Conservation (phyloP, 2,797 vertebrate species). For the Oreochromis grahami region DNA sequence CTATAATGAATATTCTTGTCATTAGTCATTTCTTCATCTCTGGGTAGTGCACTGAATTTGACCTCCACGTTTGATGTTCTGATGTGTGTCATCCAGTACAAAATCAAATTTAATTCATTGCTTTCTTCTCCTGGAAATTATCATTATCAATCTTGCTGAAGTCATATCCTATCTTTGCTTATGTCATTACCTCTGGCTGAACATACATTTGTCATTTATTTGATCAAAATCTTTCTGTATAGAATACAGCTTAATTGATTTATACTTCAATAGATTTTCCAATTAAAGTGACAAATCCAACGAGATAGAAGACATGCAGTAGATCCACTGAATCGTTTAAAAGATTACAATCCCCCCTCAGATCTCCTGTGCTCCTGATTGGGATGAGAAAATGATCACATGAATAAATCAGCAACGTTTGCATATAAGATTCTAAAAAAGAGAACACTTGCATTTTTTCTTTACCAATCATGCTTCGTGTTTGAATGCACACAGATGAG, state of each 20-base stretch:
- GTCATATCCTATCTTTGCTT: background rate
- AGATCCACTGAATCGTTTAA: background rate
- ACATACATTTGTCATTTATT: background rate
- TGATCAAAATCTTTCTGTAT: background rate
- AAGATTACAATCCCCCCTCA: background rate
- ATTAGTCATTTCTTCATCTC: constrained; percentile 15
- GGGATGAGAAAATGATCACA: background rate
- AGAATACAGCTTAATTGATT: background rate
- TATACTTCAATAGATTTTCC: background rate
- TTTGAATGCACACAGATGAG: background rate
- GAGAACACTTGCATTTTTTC: background rate
- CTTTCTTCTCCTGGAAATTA: background rate
- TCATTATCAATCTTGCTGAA: background rate
- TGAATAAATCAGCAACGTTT: background rate
- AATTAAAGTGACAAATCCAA: background rate
- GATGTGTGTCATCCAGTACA: background rate
- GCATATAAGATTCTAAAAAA: background rate
- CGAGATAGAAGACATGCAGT: background rate
- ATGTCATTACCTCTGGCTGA: background rate
- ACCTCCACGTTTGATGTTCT: background rate
- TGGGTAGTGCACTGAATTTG: background rate
- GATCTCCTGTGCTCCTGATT: background rate
- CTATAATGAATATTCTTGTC: constrained; percentile 15
- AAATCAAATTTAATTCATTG: constrained; percentile 14
- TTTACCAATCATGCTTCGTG: background rate